phyloP scores from a whole-genome alignment of 2,888 invertebrate genomes.

The Drosophila ezoana region DNA sequence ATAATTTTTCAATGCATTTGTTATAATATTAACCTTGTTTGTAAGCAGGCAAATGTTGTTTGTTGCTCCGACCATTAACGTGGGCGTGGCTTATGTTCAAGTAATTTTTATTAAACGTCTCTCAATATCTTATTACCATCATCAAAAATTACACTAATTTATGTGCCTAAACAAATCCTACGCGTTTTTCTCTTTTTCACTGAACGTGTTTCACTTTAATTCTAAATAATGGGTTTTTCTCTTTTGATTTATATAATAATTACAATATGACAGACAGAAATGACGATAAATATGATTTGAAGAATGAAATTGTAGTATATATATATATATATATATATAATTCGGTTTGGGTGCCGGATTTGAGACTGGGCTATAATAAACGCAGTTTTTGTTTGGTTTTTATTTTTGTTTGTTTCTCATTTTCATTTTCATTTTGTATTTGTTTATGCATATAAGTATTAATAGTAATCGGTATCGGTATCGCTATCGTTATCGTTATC shows the following conservation, averaged over 20 bases:
- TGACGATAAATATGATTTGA: constrained; percentile 54
- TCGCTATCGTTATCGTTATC: constrained; percentile 38
- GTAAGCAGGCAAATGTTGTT: too few relatives aligned
- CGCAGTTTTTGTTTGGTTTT: constrained; percentile 49
- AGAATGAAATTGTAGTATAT: constrained; percentile 36
- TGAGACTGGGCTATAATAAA: constrained; percentile 41
- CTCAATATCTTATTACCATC: constrained; percentile 46
- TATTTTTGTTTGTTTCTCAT: constrained; percentile 33
- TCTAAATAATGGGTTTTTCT: constrained; percentile 60
- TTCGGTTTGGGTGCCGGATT: constrained; percentile 1
- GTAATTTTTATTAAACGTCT: constrained; percentile 73
- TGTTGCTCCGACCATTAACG: constrained; percentile 3
- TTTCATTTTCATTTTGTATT: background rate
- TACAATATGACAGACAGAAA: constrained; percentile 65
- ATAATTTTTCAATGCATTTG: too few relatives aligned
- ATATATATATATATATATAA: constrained; percentile 14
- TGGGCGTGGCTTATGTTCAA: constrained; percentile 45
- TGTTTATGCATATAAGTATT: constrained; percentile 50
- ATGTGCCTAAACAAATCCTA: constrained; percentile 71
- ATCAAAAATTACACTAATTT: constrained; percentile 70
- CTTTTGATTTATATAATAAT: constrained; percentile 75
- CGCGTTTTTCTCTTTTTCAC: constrained; percentile 34
- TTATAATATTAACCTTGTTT: too few relatives aligned
- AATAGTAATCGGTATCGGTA: constrained; percentile 58
- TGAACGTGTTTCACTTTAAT: constrained; percentile 53